phyloP scores from a whole-genome alignment of 2,888 invertebrate species.

The Drosophila antonietae region DNA sequence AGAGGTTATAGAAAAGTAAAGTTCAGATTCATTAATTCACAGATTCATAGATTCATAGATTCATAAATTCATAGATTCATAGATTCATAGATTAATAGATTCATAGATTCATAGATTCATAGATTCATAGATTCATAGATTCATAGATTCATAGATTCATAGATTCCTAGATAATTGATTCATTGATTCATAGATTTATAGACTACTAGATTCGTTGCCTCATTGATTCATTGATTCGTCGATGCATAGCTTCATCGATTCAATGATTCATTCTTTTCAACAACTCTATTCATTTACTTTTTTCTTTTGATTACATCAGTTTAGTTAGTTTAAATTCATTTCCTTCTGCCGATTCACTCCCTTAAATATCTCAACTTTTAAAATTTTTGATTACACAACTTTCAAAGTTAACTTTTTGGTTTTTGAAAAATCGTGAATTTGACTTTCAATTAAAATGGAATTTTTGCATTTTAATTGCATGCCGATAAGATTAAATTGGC shows the following conservation, averaged over 20 bases:
- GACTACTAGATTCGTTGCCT: background rate
- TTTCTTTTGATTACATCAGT: background rate
- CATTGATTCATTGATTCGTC: no score
- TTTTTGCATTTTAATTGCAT: slow-evolving; percentile 71
- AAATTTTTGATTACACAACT: background rate
- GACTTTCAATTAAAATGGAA: slow-evolving; percentile 57
- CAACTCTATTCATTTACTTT: background rate
- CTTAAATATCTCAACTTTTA: background rate
- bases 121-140: background rate
- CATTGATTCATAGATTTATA: background rate
- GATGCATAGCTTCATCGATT: no score
- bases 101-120: no score
- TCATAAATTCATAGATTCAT: background rate
- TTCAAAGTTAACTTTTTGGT: background rate
- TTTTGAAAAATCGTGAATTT: slow-evolving; percentile 1
- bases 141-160: background rate
- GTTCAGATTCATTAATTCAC: background rate
- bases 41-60: background rate
- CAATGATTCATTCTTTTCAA: background rate
- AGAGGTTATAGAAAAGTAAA: no score
- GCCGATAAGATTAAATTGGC: slow-evolving; percentile 65
- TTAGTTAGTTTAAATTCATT: background rate
- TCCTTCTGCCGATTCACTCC: no score
- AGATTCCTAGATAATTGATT: background rate
- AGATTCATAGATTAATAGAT: background rate